A percentile compares a stretch with the other conserved stretches of the same genome.
Evolutionary conservation across 2,888 invertebrate species (phyloP).

Genomic region (Scaptomyza reducta): DNA sequence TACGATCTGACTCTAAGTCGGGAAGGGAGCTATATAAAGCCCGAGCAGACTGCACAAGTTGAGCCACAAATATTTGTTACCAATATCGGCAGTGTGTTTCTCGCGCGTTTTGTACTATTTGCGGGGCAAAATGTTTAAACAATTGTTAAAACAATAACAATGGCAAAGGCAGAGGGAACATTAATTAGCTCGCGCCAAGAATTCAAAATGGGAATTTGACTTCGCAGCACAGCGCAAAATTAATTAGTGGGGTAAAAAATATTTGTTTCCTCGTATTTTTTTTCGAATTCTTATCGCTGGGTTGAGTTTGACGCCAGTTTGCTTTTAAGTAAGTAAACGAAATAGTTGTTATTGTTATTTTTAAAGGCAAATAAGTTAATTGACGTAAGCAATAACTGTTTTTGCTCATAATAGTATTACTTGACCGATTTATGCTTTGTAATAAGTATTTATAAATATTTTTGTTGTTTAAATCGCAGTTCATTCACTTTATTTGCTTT

Average conservation of each 20-base stretch:
- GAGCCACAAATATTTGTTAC: slow-evolving; percentile 37
- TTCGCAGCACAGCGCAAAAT: slow-evolving; percentile 13
- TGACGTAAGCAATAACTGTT: slow-evolving; percentile 6
- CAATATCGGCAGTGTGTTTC: slow-evolving; percentile 47
- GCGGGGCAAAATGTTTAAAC: slow-evolving; percentile 35
- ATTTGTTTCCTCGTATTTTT: slow-evolving; percentile 6
- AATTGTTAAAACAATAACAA: slow-evolving; percentile 61
- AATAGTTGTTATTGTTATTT: not conserved
- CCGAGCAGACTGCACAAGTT: slow-evolving; percentile 24
- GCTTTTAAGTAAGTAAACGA: slow-evolving; percentile 1
- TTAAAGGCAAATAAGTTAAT: not conserved
- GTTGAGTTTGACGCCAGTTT: slow-evolving; percentile 13
- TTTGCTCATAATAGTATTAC: slow-evolving; percentile 7
- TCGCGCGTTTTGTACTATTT: slow-evolving; percentile 21
- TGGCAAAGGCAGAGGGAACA: slow-evolving; percentile 5
- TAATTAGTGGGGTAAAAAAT: slow-evolving; percentile 41
- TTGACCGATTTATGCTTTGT: slow-evolving; percentile 6
- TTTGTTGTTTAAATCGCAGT: slow-evolving; percentile 9
- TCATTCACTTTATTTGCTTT: slow-evolving; percentile 41
- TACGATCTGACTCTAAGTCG: slow-evolving; percentile 21
- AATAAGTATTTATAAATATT: not conserved
- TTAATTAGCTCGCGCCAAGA: slow-evolving; percentile 33
- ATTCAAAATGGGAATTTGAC: slow-evolving; percentile 4
- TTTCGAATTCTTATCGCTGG: slow-evolving; percentile 22
- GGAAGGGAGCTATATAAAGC: slow-evolving; percentile 1